Evolutionary conservation across 2,113 vertebrate genomes (phyloP).

Genomic region (Rhipidura dahli): DNA sequence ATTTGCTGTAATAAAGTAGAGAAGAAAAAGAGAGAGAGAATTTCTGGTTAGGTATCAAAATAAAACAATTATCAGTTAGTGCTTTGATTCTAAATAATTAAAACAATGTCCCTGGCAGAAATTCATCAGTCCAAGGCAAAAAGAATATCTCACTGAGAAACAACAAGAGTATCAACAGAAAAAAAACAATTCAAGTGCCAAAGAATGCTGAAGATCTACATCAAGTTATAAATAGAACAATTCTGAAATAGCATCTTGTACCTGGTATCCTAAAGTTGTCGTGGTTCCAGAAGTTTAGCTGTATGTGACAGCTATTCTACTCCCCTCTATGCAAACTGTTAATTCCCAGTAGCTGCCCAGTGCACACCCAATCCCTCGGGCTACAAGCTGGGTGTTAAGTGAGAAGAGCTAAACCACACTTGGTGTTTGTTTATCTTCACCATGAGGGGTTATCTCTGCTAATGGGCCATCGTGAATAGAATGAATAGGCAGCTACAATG

Average conservation of each 20-base stretch:
- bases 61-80: conserved; percentile 1
- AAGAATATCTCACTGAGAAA: neutral
- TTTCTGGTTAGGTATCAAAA: neutral
- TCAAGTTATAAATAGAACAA: neutral
- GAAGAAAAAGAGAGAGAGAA: neutral
- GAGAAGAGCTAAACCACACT: neutral
- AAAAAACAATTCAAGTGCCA: neutral
- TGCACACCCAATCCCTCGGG: neutral
- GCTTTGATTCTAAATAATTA: neutral
- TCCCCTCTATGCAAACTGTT: neutral
- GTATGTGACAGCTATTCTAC: neutral
- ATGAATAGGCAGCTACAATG: neutral
- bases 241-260: neutral
- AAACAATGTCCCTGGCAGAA: neutral
- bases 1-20: neutral
- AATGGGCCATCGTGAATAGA: neutral
- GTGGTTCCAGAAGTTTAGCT: neutral
- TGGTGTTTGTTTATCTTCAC: neutral
- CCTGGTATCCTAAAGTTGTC: neutral
- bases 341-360: neutral
- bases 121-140: neutral
- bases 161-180: neutral
- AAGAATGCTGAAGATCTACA: neutral
- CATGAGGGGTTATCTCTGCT: neutral
- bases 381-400: neutral